phyloP scores from a whole-genome alignment of 2,888 invertebrate genomes.

The Gasteruption jaculator region DNA sequence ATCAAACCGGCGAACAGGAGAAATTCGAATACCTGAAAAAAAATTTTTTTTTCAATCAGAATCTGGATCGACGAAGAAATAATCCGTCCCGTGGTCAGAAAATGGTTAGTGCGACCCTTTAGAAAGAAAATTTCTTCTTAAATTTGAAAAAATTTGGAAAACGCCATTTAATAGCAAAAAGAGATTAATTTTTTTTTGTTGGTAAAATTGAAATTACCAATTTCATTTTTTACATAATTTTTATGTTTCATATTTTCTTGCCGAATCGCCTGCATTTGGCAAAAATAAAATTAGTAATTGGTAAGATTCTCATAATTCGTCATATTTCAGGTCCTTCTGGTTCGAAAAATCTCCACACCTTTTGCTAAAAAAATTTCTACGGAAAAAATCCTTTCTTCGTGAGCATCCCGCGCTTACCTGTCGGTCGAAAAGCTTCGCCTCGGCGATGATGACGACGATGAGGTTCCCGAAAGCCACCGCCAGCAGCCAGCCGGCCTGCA shows the following conservation, averaged over 20 bases:
- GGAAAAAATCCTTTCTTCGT: no score
- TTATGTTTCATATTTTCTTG: background rate
- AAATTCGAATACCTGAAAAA: slow-evolving; percentile 75
- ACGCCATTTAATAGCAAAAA: no score
- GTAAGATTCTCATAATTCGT: no score
- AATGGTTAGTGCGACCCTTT: background rate
- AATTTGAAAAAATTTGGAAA: no score
- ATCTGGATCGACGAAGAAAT: background rate
- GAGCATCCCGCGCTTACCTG: slow-evolving; percentile 60
- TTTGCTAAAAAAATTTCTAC: no score
- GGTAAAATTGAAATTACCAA: slow-evolving; percentile 2
- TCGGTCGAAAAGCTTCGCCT: slow-evolving; percentile 68
- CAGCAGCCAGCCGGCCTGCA: slow-evolving; percentile 88
- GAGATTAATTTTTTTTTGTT: background rate
- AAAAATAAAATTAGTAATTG: no score
- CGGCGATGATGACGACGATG: slow-evolving; percentile 85
- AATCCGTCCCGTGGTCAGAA: background rate
- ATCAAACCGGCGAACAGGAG: slow-evolving; percentile 84
- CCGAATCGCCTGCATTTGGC: no score
- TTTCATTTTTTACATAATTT: slow-evolving; percentile 1
- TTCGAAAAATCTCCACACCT: no score
- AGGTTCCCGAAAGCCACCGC: slow-evolving; percentile 93
- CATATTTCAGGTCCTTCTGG: no score
- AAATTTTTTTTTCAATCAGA: slow-evolving; percentile 3
- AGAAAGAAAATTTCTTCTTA: no score